phyloP scores from a whole-genome alignment of 2,113 vertebrate genomes.

The Amia ocellicauda region DNA sequence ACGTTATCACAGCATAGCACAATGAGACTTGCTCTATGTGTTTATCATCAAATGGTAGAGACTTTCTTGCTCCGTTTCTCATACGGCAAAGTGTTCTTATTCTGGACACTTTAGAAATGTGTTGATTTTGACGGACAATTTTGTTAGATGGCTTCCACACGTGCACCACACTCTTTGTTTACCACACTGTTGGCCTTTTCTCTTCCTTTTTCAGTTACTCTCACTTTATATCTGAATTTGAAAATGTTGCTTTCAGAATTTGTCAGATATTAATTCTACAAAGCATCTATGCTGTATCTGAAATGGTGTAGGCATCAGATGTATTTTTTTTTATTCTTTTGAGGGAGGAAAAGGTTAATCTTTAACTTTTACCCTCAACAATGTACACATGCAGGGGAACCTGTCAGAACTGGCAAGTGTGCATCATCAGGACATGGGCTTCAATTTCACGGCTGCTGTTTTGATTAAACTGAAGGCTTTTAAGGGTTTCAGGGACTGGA shows the following conservation, averaged over 20 bases:
- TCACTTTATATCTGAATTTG: neutral
- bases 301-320: too few species aligned
- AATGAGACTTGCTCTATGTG: neutral
- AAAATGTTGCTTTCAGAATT: neutral
- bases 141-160: neutral
- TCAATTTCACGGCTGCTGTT: too few species aligned
- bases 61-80: neutral
- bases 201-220: neutral
- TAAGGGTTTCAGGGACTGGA: too few species aligned
- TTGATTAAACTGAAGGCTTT: too few species aligned
- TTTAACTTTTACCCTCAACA: too few species aligned
- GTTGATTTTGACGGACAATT: too few species aligned
- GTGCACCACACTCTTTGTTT: neutral
- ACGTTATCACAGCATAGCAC: slow-evolving; percentile 8
- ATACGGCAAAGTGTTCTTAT: neutral
- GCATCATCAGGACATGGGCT: too few species aligned
- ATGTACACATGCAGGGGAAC: too few species aligned
- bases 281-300: neutral
- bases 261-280: slow-evolving; percentile 2
- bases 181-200: neutral
- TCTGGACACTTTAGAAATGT: too few species aligned
- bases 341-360: too few species aligned
- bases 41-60: neutral
- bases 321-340: too few species aligned
- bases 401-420: too few species aligned